Conservation (phyloP, 2,797 vertebrate genomes). For the Molothrus ater region DNA sequence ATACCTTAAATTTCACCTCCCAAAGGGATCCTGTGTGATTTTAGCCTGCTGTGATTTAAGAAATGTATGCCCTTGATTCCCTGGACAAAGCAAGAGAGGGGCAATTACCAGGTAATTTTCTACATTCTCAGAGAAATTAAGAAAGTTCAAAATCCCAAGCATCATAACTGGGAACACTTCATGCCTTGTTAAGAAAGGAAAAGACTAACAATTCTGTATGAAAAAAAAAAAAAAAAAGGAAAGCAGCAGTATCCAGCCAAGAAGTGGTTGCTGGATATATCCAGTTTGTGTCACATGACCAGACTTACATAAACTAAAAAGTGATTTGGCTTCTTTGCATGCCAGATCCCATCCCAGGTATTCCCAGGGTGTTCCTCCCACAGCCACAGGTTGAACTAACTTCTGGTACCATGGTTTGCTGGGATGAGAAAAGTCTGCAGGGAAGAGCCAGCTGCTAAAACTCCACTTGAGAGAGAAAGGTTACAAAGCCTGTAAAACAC, state of each 20-base stretch:
- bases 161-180: neutral
- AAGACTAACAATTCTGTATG: neutral
- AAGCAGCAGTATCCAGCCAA: neutral
- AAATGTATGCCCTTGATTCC: neutral
- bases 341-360: neutral
- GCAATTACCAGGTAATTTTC: slow-evolving; percentile 31
- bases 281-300: neutral
- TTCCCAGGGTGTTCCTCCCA: neutral
- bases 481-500: neutral
- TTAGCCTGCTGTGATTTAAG: neutral
- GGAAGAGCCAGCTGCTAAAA: neutral
- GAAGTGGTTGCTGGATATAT: neutral
- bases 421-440: neutral
- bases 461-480: neutral
- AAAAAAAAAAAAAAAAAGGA: neutral
- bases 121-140: slow-evolving; percentile 9
- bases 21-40: neutral
- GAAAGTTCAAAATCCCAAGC: slow-evolving; percentile 7
- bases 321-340: neutral
- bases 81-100: neutral
- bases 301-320: neutral
- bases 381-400: neutral
- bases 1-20: neutral
- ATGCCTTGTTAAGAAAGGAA: slow-evolving; percentile 12
- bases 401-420: neutral